Conservation (phyloP, 1,140 invertebrate species). For the Calephelis virginiensis region DNA sequence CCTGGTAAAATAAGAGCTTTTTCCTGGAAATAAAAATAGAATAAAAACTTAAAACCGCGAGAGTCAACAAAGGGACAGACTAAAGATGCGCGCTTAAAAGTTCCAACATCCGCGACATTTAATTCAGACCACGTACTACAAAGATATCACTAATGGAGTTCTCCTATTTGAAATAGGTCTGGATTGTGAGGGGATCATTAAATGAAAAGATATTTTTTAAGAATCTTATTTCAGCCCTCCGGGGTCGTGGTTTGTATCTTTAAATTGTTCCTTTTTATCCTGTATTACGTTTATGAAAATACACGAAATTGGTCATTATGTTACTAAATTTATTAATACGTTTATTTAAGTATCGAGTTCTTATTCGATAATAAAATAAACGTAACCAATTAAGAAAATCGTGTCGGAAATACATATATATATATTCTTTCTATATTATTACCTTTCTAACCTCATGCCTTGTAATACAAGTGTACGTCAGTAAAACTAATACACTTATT, state of each 20-base stretch:
- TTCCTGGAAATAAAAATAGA: background rate
- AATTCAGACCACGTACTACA: slow-evolving; percentile 40
- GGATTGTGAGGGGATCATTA: slow-evolving; percentile 15
- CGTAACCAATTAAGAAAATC: too few species aligned
- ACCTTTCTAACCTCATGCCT: too few species aligned
- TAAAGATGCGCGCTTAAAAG: slow-evolving; percentile 30
- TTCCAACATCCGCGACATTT: slow-evolving; percentile 35
- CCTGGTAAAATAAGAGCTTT: background rate
- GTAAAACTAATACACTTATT: too few species aligned
- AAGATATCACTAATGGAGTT: slow-evolving; percentile 44
- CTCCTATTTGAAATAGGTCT: slow-evolving; percentile 13
- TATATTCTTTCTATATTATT: too few species aligned
- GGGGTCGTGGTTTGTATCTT: background rate
- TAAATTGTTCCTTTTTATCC: background rate
- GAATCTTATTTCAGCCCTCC: background rate
- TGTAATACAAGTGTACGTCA: too few species aligned
- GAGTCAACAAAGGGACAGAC: slow-evolving; percentile 24
- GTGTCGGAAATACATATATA: too few species aligned
- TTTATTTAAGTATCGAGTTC: too few species aligned
- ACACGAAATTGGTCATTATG: too few species aligned
- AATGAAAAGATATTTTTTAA: slow-evolving; percentile 16
- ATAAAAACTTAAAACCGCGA: slow-evolving; percentile 17
- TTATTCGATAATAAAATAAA: too few species aligned
- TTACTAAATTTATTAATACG: too few species aligned
- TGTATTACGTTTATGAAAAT: too few species aligned